Evolutionary conservation across 2,888 invertebrate species (phyloP).

Genomic region (Anagyrus pseudococci): DNA sequence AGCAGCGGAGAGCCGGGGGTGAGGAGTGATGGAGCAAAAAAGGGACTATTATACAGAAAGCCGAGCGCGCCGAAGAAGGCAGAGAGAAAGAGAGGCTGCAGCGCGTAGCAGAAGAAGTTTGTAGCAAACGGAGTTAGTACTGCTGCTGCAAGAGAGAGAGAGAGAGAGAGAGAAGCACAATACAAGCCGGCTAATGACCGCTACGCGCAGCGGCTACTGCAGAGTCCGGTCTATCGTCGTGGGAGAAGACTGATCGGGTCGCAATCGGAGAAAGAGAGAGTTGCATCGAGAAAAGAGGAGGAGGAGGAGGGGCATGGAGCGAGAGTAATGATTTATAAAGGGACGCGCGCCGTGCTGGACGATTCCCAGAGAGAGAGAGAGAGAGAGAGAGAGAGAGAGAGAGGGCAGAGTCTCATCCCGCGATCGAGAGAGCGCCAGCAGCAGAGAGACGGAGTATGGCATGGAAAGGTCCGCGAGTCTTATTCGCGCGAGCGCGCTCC

Average conservation of each 20-base stretch:
- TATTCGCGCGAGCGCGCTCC: no score
- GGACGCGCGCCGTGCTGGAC: no score
- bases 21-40: not conserved
- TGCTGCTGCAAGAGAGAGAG: not conserved
- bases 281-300: not conserved
- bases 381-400: no score
- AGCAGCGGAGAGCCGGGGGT: not conserved
- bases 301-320: constrained; percentile 12
- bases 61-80: not conserved
- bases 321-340: no score
- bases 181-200: constrained; percentile 22
- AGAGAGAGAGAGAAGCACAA: constrained; percentile 5
- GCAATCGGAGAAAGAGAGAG: no score
- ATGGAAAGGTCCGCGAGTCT: no score
- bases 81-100: not conserved
- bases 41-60: constrained; percentile 1
- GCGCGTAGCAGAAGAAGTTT: no score
- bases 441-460: no score
- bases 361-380: no score
- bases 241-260: not conserved
- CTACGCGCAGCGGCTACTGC: not conserved
- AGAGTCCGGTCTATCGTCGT: not conserved
- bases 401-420: no score
- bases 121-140: no score
- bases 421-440: no score